These are phyloP conservation scores for Oryzias celebensis DNA, from an alignment of 2,113 vertebrate genomes.

Conservation along the genomic window DNA sequence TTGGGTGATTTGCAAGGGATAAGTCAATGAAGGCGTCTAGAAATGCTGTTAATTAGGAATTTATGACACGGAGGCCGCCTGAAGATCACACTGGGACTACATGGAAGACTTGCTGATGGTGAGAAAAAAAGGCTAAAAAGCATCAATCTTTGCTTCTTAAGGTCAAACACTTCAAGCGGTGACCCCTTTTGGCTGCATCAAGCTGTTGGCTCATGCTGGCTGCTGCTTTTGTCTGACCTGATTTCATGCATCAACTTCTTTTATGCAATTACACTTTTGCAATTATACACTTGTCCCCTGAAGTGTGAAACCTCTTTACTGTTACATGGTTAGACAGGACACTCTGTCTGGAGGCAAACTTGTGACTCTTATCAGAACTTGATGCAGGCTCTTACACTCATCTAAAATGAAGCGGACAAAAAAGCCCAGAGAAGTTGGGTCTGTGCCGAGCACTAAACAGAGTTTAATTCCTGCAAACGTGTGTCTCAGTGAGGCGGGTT, in stretches of 20 bases:
- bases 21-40: slow-evolving; percentile 63
- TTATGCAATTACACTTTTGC: slow-evolving; percentile 6
- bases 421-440: slow-evolving; percentile 17
- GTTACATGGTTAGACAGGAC: not conserved
- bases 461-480: slow-evolving; percentile 46
- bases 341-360: slow-evolving; percentile 8
- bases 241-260: slow-evolving; percentile 1
- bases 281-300: not conserved
- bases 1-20: slow-evolving; percentile 46
- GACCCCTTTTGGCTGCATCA: not conserved
- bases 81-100: slow-evolving; percentile 23
- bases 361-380: slow-evolving; percentile 35
- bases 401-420: slow-evolving; percentile 21
- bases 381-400: not conserved
- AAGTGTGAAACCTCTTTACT: slow-evolving; percentile 1
- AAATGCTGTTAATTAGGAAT: slow-evolving; percentile 59
- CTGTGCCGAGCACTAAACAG: slow-evolving; percentile 30
- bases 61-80: slow-evolving; percentile 32
- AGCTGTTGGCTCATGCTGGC: slow-evolving; percentile 1
- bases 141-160: slow-evolving; percentile 29
- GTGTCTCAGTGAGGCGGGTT: slow-evolving; percentile 43
- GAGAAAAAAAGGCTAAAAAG: slow-evolving; percentile 17
- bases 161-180: slow-evolving; percentile 21
- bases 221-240: not conserved
- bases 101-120: slow-evolving; percentile 33